Conservation (phyloP, 2,113 vertebrate genomes). For the Callorhinus ursinus region DNA sequence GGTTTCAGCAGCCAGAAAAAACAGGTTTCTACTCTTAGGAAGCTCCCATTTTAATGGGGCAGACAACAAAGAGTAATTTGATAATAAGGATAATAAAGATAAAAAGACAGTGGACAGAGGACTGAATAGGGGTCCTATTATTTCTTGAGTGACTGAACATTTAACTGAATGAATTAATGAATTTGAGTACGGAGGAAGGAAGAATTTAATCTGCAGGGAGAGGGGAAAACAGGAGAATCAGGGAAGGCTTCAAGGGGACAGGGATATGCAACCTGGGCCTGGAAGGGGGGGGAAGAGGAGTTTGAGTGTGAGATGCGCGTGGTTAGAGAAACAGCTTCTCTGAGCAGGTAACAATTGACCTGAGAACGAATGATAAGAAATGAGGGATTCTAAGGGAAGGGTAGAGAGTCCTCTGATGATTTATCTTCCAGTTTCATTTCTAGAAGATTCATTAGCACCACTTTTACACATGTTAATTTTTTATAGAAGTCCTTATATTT, state of each 20-base stretch:
- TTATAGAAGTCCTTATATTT: constrained; percentile 15
- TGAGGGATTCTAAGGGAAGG: not conserved
- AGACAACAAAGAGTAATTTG: not conserved
- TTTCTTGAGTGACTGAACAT: not conserved
- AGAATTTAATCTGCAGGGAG: not conserved
- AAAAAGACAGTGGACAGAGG: not conserved
- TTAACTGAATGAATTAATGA: not conserved
- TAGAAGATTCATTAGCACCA: not conserved
- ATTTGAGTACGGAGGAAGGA: not conserved
- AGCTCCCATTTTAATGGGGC: not conserved
- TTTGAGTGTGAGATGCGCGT: not conserved
- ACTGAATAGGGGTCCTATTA: not conserved
- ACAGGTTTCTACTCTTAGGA: constrained; percentile 7
- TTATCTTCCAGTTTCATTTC: not conserved
- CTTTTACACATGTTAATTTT: not conserved
- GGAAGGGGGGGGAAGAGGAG: not conserved
- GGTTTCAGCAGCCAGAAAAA: constrained; percentile 6
- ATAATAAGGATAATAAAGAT: constrained; percentile 2
- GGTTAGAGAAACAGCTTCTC: not conserved
- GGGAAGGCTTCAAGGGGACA: not conserved
- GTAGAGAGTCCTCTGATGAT: not conserved
- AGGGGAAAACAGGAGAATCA: not conserved
- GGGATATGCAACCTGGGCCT: not conserved
- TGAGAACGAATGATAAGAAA: not conserved
- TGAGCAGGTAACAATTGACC: not conserved